phyloP scores from a whole-genome alignment of 2,888 invertebrate species.

The Frankliniella fusca region DNA sequence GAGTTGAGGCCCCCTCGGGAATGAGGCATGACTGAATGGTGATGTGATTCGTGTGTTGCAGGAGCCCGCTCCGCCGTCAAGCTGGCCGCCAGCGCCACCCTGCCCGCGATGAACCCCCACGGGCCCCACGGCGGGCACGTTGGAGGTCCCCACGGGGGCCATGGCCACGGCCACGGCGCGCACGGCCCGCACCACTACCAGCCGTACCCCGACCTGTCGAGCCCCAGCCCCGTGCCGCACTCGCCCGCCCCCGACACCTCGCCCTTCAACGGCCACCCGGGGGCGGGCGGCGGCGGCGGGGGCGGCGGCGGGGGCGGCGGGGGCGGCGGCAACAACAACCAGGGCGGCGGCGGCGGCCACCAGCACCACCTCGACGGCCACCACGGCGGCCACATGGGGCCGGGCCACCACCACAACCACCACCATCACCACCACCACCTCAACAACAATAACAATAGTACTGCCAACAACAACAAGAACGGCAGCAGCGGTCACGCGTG shows the following conservation, averaged over 20 bases:
- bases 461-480: slow-evolving; percentile 51
- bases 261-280: slow-evolving; percentile 51
- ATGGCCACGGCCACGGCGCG: slow-evolving; percentile 66
- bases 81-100: slow-evolving; percentile 31
- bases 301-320: slow-evolving; percentile 44
- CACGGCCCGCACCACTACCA: slow-evolving; percentile 87
- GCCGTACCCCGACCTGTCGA: slow-evolving; percentile 75
- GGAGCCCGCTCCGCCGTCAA: slow-evolving; percentile 29
- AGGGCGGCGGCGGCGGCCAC: slow-evolving; percentile 39
- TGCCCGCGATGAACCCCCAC: slow-evolving; percentile 6
- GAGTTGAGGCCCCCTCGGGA: too few species aligned
- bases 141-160: slow-evolving; percentile 46
- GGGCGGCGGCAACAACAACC: slow-evolving; percentile 51
- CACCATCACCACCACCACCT: slow-evolving; percentile 54
- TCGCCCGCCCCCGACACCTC: slow-evolving; percentile 61
- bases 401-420: slow-evolving; percentile 51
- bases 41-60: slow-evolving; percentile 27
- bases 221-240: slow-evolving; percentile 63
- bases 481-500: slow-evolving; percentile 50
- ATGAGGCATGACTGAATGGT: not conserved
- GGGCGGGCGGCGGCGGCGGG: slow-evolving; percentile 45
- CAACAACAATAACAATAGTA: slow-evolving; percentile 55
- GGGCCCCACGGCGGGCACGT: slow-evolving; percentile 11
- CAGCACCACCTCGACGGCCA: slow-evolving; percentile 44
- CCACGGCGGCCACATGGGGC: slow-evolving; percentile 49